Percentiles rank a stretch among this genome's conserved stretches.
Conservation (phyloP, 2,888 invertebrate genomes). For the Dicyrtomina minuta region DNA sequence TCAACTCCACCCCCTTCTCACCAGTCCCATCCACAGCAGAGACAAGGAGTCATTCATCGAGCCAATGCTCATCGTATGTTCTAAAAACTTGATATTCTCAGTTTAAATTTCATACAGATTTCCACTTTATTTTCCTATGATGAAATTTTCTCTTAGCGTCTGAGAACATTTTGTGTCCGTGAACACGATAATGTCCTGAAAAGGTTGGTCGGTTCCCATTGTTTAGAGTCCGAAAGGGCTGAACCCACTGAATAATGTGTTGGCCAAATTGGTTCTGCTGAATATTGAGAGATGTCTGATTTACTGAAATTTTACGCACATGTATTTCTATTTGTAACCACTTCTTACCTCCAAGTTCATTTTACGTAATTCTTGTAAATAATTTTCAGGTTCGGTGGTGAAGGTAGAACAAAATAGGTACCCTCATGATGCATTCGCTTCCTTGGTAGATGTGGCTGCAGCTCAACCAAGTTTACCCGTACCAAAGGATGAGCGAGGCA, state of each 20-base stretch:
- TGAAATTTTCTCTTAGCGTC: constrained; percentile 27
- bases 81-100: background rate
- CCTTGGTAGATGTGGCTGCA: constrained; percentile 79
- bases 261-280: constrained; percentile 21
- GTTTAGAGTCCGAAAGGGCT: constrained; percentile 38
- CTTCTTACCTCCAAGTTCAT: background rate
- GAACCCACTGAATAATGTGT: constrained; percentile 36
- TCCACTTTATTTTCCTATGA: constrained; percentile 3
- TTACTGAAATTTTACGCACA: background rate
- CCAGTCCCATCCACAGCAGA: constrained; percentile 56
- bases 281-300: constrained; percentile 32
- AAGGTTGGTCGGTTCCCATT: constrained; percentile 23
- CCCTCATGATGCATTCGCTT: constrained; percentile 71
- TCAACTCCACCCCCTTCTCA: constrained; percentile 58
- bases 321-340: background rate
- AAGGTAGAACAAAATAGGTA: constrained; percentile 49
- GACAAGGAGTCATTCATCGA: constrained; percentile 73
- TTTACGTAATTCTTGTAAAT: background rate
- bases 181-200: constrained; percentile 20
- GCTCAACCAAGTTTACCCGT: constrained; percentile 86
- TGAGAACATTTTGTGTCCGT: constrained; percentile 22
- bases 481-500: constrained; percentile 59
- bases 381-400: constrained; percentile 35
- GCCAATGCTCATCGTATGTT: constrained; percentile 50
- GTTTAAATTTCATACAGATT: background rate